Base-by-base conservation (phyloP, 2,797 vertebrate species). In the Pseudomugil gertrudae region DNA sequence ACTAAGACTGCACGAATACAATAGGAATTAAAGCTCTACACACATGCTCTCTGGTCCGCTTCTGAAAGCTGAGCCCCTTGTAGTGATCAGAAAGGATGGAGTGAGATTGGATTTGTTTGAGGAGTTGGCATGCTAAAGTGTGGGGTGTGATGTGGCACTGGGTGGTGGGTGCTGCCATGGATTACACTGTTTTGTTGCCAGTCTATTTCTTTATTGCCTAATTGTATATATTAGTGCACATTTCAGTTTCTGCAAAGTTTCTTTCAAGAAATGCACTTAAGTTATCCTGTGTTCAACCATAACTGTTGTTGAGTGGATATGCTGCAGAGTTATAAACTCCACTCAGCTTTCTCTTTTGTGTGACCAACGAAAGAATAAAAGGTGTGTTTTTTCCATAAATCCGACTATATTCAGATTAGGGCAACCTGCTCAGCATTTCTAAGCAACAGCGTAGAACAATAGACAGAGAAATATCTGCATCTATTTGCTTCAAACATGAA, bases 21-120 rank as follows among this genome's bases (percentile, higher is more conserved):
- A 95, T 94, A 89, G 92, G 91, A 92, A 93, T 94, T 93, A 94
- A 93, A 93, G 75, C 90, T 88, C 83, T 32, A 79, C 91, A 91
- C 92, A 93, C 92, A 94, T 93, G 92, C 91, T 91, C 90, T 89
- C 89, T 87, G 85, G 54, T 70, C 81, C 53, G 79, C 87, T 86
- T 32, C 87, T 91, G 91, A 93, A 94, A 93, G 93, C 92, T 93
- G 92, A 94, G 90, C 91, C 90, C 85, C 89, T 92, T 87, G 87
- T 91, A 88, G 83, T 84, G 75, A 90, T 90, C 87, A 93, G 90
- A 87, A 93, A 92, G 91, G 90, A 89, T 91, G 88, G 84, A 90
- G 85, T 73, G 69, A 90, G 84, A 54, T 54, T 77, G 79, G 83
- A 89, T 91, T 88, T 87, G 84, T 60, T 61, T 69, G 71, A 72